phyloP scores from a whole-genome alignment of 2,888 invertebrate species.

The Acrobasis consociella region DNA sequence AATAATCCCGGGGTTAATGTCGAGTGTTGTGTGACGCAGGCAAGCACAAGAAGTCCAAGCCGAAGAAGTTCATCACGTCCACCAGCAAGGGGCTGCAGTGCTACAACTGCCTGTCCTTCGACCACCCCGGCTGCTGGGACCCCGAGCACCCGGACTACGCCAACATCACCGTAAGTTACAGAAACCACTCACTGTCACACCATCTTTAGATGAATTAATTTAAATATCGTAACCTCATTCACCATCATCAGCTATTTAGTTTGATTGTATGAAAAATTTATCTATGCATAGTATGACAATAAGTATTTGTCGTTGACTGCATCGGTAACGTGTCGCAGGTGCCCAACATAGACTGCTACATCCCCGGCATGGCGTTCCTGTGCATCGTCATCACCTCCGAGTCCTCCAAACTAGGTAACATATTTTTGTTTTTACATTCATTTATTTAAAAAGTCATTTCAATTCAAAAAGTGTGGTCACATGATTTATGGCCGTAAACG shows the following conservation, averaged over 20 bases:
- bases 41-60: conserved; percentile 70
- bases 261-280: too few relatives aligned
- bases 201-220: too few relatives aligned
- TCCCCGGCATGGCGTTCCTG: conserved; percentile 74
- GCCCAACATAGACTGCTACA: conserved; percentile 76
- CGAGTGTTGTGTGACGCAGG: conserved; percentile 40
- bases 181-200: not conserved
- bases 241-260: too few relatives aligned
- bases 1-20: not conserved
- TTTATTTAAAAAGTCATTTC: too few relatives aligned
- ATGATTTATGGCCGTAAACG: too few relatives aligned
- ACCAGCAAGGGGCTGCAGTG: conserved; percentile 71
- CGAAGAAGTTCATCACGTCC: conserved; percentile 68
- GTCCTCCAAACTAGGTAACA: conserved; percentile 71
- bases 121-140: conserved; percentile 79
- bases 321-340: conserved; percentile 50
- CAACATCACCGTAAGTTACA: conserved; percentile 63
- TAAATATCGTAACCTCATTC: too few relatives aligned
- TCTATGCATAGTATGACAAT: too few relatives aligned
- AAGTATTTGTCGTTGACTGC: too few relatives aligned
- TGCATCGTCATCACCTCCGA: conserved; percentile 76
- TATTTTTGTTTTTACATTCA: not conserved
- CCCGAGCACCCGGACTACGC: conserved; percentile 75
- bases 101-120: conserved; percentile 76
- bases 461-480: too few relatives aligned